Conservation (phyloP, 2,888 invertebrate species). For the Chrysopilus asiliformis region DNA sequence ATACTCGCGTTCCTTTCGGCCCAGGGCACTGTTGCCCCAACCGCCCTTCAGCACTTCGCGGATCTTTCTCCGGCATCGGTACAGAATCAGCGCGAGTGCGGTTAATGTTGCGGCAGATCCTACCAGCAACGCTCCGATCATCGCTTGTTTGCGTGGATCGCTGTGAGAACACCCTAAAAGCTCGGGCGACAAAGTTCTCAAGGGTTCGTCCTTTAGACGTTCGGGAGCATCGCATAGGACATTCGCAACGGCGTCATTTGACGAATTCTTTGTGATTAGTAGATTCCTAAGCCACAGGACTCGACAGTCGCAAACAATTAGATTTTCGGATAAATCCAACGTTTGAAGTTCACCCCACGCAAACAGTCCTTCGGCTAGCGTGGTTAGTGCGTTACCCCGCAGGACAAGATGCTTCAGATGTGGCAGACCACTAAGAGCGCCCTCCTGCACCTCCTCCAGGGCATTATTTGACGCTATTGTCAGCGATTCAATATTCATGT, state of each 20-base stretch:
- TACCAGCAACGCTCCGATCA: slow-evolving; percentile 62
- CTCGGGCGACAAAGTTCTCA: slow-evolving; percentile 56
- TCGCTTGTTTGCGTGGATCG: slow-evolving; percentile 65
- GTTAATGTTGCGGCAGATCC: slow-evolving; percentile 59
- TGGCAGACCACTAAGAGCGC: slow-evolving; percentile 62
- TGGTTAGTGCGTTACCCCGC: slow-evolving; percentile 62
- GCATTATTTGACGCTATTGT: slow-evolving; percentile 65
- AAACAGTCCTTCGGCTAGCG: slow-evolving; percentile 64
- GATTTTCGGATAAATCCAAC: slow-evolving; percentile 70
- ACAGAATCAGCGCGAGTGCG: slow-evolving; percentile 57
- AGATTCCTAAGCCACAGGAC: slow-evolving; percentile 67
- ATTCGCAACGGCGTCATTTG: slow-evolving; percentile 28
- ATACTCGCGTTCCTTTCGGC: slow-evolving; percentile 72
- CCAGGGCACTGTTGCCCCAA: slow-evolving; percentile 35
- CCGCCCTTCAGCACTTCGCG: slow-evolving; percentile 65
- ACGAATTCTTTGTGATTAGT: slow-evolving; percentile 34
- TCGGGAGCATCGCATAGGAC: slow-evolving; percentile 61
- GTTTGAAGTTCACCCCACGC: slow-evolving; percentile 64
- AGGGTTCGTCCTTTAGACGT: slow-evolving; percentile 53
- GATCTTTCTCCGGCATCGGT: slow-evolving; percentile 64
- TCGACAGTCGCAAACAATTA: slow-evolving; percentile 67
- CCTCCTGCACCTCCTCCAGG: slow-evolving; percentile 57
- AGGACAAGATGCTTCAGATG: slow-evolving; percentile 63
- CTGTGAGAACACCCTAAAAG: slow-evolving; percentile 70
- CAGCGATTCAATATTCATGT: slow-evolving; percentile 66